Evolutionary conservation across 2,888 invertebrate species (phyloP).

Genomic region (Melikaiella ostensackeni): DNA sequence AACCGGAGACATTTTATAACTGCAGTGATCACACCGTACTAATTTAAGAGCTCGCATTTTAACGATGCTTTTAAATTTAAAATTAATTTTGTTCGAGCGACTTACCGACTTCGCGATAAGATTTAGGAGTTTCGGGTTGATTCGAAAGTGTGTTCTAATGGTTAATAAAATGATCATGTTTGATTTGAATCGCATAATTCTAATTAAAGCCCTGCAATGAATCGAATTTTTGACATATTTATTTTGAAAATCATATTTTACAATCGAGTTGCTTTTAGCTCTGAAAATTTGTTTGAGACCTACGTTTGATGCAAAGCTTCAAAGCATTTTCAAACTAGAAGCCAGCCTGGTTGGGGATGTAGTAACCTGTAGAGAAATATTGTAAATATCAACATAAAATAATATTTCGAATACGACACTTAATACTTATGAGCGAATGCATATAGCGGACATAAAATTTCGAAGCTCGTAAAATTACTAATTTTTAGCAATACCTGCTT

Average conservation of each 20-base stretch:
- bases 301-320: conserved; percentile 22
- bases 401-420: conserved; percentile 40
- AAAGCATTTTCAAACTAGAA: conserved; percentile 23
- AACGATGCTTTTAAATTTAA: conserved; percentile 27
- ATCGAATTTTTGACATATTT: conserved; percentile 14
- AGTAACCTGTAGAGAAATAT: conserved; percentile 25
- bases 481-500: conserved; percentile 66
- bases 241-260: background rate
- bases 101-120: conserved; percentile 16
- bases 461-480: conserved; percentile 55
- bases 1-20: conserved; percentile 19
- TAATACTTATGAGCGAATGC: conserved; percentile 36
- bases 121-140: conserved; percentile 27
- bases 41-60: conserved; percentile 13
- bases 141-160: conserved; percentile 21
- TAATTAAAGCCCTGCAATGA: conserved; percentile 32
- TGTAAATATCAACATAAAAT: conserved; percentile 42
- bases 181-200: conserved; percentile 13
- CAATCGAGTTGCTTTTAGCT: background rate
- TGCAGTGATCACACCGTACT: conserved; percentile 5
- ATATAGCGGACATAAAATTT: conserved; percentile 36
- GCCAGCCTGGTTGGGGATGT: conserved; percentile 17
- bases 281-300: conserved; percentile 12
- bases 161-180: conserved; percentile 22
- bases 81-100: conserved; percentile 15